Base-by-base conservation (phyloP, 2,888 invertebrate genomes). In the Omphaloscelis lunosa region DNA sequence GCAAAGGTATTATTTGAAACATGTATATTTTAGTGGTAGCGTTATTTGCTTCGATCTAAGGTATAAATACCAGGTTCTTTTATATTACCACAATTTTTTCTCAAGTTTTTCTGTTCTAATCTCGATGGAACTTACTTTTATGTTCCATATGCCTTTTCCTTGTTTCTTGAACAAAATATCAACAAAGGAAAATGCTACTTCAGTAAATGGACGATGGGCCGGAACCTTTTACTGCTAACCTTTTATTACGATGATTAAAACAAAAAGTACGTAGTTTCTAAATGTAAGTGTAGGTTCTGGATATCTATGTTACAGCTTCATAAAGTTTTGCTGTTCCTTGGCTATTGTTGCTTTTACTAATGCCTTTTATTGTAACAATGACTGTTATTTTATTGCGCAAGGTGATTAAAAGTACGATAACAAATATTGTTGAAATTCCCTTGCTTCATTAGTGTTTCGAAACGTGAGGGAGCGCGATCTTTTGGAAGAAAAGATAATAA, bases 191-290 rank as follows among this genome's bases (percentile, higher is more conserved):
- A 79, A 78, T 80, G 82, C 79, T 82, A 61, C 77, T 80, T 70
- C 48, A 71, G 74, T 81, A 85, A 87, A 87, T 85, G 83, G 77
- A 80, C 80, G 83, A 82, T 86, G 81, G 87, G 85, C 66, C 61
- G 77, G 70, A 87, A 79, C 83, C 87, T 87, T 86, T 87, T 87
- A 87, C 84, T 63, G 62, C 67, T 73, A 79, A 77, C 84, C 78
- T 87, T 87, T 87, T 87, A 86, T 84, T 83, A 81, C 86, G 34
- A 78, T 81, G 85, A 87, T 85, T 87, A 87, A 86, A 87, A 87
- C 85, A 85, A 87, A 85, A 82, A 76, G 68, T 87, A 78, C 66
- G 65, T 77, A 77, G 73, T 83, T 80, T 73, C 75, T 77, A 61
- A 68, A 73, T 77, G 80, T 75, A 79, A 79, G 68, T 76, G 69